phyloP scores from a whole-genome alignment of 2,888 invertebrate species.

The Netelia virgata region DNA sequence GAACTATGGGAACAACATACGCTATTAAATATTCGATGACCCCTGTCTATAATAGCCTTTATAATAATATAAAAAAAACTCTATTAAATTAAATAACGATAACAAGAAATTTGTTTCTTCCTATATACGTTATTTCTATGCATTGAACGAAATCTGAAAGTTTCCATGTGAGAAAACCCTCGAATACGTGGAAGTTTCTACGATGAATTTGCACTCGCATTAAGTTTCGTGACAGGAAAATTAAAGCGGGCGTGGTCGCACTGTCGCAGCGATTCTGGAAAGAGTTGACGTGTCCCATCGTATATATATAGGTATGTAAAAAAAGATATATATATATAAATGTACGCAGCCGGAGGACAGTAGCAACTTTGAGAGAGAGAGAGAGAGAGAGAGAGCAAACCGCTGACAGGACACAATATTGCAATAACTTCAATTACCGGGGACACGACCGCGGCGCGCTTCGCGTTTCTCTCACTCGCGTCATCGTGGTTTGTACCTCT shows the following conservation, averaged over 20 bases:
- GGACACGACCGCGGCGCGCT: slow-evolving; percentile 78
- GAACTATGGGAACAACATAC: background rate
- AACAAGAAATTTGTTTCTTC: background rate
- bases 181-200: background rate
- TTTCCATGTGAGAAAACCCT: background rate
- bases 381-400: slow-evolving; percentile 62
- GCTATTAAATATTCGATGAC: background rate
- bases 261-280: slow-evolving; percentile 24
- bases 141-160: background rate
- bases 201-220: slow-evolving; percentile 67
- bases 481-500: slow-evolving; percentile 65
- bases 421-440: slow-evolving; percentile 84
- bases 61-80: background rate
- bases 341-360: slow-evolving; percentile 2
- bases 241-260: slow-evolving; percentile 77
- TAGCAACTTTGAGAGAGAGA: slow-evolving; percentile 2
- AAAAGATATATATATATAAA: background rate
- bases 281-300: slow-evolving; percentile 22
- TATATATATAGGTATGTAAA: background rate
- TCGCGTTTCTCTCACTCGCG: slow-evolving; percentile 64
- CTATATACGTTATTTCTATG: background rate
- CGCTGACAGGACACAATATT: slow-evolving; percentile 84
- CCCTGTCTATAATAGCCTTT: background rate
- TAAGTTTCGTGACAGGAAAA: slow-evolving; percentile 76
- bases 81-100: no score